phyloP scores from a whole-genome alignment of 2,113 vertebrate genomes.

The Perognathus longimembris region DNA sequence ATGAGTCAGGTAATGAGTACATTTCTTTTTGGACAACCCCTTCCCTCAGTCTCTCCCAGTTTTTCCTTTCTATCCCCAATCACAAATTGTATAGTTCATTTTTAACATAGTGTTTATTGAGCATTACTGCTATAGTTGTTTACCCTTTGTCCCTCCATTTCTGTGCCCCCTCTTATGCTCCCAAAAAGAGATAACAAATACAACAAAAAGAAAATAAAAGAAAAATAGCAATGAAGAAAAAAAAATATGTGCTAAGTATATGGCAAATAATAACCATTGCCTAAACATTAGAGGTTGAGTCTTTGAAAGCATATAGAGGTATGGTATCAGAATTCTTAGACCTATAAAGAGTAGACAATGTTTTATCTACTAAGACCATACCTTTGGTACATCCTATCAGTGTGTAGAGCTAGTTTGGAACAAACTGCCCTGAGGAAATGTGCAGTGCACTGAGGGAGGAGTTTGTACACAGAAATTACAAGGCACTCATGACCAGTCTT shows the following conservation, averaged over 20 bases:
- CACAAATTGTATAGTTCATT: no score
- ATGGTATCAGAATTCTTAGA: not conserved
- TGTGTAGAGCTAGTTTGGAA: not conserved
- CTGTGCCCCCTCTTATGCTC: no score
- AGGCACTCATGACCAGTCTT: constrained; percentile 4
- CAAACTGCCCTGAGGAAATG: not conserved
- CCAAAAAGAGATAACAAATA: no score
- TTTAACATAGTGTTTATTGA: no score
- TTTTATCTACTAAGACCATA: not conserved
- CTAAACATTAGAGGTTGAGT: not conserved
- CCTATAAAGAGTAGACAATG: not conserved
- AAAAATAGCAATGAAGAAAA: not conserved
- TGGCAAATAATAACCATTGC: constrained; percentile 35
- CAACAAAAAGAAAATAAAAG: no score
- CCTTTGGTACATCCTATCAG: not conserved
- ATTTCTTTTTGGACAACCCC: no score
- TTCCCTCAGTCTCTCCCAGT: no score
- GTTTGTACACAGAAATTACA: constrained; percentile 22
- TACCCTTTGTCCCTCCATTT: no score
- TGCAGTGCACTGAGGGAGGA: no score
- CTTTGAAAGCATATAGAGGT: constrained; percentile 5
- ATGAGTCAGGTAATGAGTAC: no score
- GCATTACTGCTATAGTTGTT: no score
- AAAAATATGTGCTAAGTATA: not conserved
- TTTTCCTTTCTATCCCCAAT: no score